Percentiles rank a stretch among this genome's conserved stretches.
Conservation (phyloP, 2,888 invertebrate species). For the Cerastis rubricosa region DNA sequence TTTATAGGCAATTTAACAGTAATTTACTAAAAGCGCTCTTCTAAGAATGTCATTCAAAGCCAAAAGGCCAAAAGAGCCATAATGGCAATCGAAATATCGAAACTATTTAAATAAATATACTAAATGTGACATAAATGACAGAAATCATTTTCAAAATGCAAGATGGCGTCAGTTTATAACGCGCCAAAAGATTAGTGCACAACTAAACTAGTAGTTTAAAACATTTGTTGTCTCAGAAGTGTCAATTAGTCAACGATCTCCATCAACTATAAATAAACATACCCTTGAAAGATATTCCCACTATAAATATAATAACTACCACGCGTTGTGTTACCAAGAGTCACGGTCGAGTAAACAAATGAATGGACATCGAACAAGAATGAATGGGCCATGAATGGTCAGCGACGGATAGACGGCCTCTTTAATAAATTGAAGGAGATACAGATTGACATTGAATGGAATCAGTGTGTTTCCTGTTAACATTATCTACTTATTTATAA, state of each 20-base stretch:
- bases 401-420: conserved; percentile 25
- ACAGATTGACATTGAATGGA: conserved; percentile 24
- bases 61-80: no score
- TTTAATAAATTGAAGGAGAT: conserved; percentile 18
- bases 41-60: no score
- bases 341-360: conserved; percentile 35
- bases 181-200: neutral
- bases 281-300: conserved; percentile 35
- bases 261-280: conserved; percentile 19
- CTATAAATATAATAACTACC: neutral
- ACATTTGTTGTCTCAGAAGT: neutral
- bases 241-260: conserved; percentile 6
- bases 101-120: no score
- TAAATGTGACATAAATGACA: neutral
- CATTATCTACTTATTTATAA: neutral
- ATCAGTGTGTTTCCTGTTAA: conserved; percentile 18
- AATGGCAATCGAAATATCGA: no score
- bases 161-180: neutral
- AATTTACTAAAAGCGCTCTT: no score
- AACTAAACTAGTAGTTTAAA: neutral
- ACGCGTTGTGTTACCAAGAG: conserved; percentile 22
- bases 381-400: conserved; percentile 43
- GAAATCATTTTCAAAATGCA: neutral
- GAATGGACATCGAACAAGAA: conserved; percentile 39
- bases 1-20: no score